A percentile compares a stretch with the other conserved stretches of the same genome.
Evolutionary conservation across 2,888 invertebrate species (phyloP).

Genomic region (Augochlorella aurata): DNA sequence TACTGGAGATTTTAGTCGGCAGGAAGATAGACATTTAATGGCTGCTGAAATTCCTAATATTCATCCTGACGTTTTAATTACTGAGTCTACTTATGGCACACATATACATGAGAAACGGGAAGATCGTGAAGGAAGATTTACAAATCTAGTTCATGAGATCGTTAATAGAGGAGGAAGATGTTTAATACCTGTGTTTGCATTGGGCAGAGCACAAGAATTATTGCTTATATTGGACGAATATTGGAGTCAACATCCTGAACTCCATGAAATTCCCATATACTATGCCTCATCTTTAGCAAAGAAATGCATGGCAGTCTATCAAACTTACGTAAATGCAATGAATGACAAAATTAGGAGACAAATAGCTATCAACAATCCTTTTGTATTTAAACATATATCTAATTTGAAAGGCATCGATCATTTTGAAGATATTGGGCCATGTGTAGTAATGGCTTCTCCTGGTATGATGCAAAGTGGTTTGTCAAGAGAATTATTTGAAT

Average conservation of each 20-base stretch:
- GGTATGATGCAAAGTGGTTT: constrained; percentile 99
- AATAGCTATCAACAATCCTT: constrained; percentile 99
- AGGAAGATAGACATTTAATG: constrained; percentile 99
- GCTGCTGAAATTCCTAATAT: constrained; percentile 99
- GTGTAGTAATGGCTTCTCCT: constrained; percentile 99
- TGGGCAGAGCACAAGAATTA: constrained; percentile 98
- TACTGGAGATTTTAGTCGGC: constrained; percentile 99
- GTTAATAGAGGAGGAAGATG: constrained; percentile 98
- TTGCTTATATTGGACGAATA: constrained; percentile 97
- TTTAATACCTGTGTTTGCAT: constrained; percentile 98
- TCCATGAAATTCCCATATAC: constrained; percentile 99
- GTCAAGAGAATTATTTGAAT: constrained; percentile 98
- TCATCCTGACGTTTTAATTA: constrained; percentile 98
- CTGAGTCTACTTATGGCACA: constrained; percentile 99
- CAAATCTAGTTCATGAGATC: constrained; percentile 96
- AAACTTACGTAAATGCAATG: constrained; percentile 99
- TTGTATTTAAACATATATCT: constrained; percentile 98
- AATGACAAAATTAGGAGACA: constrained; percentile 98
- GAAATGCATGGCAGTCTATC: constrained; percentile 99
- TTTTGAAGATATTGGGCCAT: constrained; percentile 99
- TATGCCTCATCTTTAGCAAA: constrained; percentile 99
- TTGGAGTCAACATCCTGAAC: constrained; percentile 98
- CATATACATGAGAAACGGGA: constrained; percentile 99
- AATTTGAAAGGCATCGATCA: constrained; percentile 99
- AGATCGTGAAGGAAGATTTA: constrained; percentile 97